Evolutionary conservation across 2,113 vertebrate species (phyloP).

Genomic region (Burhinus bistriatus): DNA sequence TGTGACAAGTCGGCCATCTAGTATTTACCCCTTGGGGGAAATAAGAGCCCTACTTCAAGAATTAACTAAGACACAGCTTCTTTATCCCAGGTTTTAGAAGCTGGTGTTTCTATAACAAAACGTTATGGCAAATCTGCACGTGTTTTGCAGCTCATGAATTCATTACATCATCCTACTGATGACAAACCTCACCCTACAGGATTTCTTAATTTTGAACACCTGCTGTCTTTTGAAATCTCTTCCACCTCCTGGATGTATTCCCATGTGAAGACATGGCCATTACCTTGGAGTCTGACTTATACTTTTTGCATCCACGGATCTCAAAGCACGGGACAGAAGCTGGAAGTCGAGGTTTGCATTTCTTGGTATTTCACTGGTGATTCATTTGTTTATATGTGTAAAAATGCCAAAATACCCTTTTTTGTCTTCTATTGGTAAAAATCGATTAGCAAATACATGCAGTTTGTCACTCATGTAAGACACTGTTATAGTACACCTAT

Average conservation of each 20-base stretch:
- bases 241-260: not conserved
- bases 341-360: rapidly evolving
- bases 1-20: not conserved
- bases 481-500: not conserved
- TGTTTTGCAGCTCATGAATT: not conserved
- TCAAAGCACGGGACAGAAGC: not conserved
- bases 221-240: not conserved
- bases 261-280: not conserved
- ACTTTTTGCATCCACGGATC: not conserved
- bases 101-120: not conserved
- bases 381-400: not conserved
- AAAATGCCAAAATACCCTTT: not conserved
- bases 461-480: not conserved
- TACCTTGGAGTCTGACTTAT: not conserved
- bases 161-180: not conserved
- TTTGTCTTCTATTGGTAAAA: not conserved
- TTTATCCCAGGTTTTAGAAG: not conserved
- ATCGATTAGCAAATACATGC: rapidly evolving
- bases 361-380: not conserved
- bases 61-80: not conserved
- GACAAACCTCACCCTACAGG: not conserved
- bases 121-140: not conserved
- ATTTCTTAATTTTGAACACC: not conserved
- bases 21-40: not conserved
- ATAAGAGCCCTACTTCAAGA: not conserved